Conservation (phyloP, 2,888 invertebrate genomes). For the Branchipolynoe longqiensis region DNA sequence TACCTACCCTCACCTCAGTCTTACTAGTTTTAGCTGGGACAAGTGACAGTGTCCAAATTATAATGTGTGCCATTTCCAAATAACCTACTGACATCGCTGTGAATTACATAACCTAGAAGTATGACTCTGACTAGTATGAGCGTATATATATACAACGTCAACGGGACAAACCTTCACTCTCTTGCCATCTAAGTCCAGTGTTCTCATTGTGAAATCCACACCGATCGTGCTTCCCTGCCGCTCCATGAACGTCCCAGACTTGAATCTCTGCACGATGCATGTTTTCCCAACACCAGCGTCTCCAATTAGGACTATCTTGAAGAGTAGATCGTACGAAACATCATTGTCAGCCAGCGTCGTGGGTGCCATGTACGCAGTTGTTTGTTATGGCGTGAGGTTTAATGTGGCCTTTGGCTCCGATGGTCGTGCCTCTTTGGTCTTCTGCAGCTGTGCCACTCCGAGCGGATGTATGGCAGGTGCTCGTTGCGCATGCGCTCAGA, state of each 20-base stretch:
- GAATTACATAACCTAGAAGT: no score
- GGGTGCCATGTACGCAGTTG: slow-evolving; percentile 40
- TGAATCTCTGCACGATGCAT: slow-evolving; percentile 96
- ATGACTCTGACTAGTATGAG: no score
- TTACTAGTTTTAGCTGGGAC: no score
- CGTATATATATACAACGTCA: no score
- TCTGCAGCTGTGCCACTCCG: slow-evolving; percentile 18
- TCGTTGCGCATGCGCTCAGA: slow-evolving; percentile 5
- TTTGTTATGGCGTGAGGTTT: neutral
- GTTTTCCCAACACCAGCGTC: slow-evolving; percentile 88
- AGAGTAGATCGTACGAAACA: slow-evolving; percentile 92
- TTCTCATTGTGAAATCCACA: slow-evolving; percentile 99
- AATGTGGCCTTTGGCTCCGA: neutral
- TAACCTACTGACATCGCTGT: no score
- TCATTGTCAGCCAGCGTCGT: slow-evolving; percentile 77
- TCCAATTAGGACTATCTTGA: slow-evolving; percentile 96
- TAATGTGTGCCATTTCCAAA: no score
- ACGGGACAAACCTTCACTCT: slow-evolving; percentile 91
- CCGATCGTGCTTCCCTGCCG: slow-evolving; percentile 96
- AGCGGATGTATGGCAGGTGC: neutral
- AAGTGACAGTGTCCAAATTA: no score
- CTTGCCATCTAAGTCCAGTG: slow-evolving; percentile 94
- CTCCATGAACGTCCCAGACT: slow-evolving; percentile 96
- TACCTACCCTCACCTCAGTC: no score
- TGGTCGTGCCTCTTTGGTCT: neutral